Percentiles rank a stretch among this genome's conserved stretches.
Conservation (phyloP, 2,113 vertebrate genomes). For the Pristiophorus japonicus region DNA sequence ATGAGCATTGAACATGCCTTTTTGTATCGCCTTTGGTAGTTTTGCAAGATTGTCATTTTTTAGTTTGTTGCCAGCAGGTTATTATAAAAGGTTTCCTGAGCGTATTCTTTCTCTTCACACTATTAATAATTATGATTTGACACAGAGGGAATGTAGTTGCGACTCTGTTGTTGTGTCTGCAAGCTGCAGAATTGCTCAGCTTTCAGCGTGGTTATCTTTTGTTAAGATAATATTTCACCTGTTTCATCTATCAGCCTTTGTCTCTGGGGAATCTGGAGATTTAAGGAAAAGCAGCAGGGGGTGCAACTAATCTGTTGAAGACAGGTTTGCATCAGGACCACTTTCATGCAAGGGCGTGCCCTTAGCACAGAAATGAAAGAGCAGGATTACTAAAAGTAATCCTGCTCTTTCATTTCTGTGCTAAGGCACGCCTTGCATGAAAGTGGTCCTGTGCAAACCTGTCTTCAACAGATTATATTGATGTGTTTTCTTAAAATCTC, state of each 20-base stretch:
- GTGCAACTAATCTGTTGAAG: too few species aligned
- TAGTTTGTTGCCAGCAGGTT: neutral
- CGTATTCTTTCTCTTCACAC: too few species aligned
- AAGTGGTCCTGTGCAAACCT: neutral
- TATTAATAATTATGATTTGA: neutral
- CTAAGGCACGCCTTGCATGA: neutral
- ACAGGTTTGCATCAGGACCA: too few species aligned
- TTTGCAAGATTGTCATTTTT: neutral
- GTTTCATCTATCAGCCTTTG: neutral
- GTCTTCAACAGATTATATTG: neutral
- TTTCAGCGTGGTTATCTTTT: neutral
- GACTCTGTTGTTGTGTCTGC: neutral
- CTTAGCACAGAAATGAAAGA: too few species aligned
- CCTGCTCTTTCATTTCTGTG: neutral
- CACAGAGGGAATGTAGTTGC: neutral
- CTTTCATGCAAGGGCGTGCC: too few species aligned
- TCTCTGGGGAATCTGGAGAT: neutral
- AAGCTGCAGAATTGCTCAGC: neutral
- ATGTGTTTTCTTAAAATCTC: neutral
- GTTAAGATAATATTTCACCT: slow-evolving; percentile 3
- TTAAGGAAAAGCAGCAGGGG: neutral
- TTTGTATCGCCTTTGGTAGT: neutral
- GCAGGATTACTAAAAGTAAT: too few species aligned
- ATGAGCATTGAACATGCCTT: neutral
- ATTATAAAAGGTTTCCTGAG: neutral